Evolutionary conservation across 2,797 vertebrate genomes (phyloP), one percentile per base, ranked within the genome.

Genomic region (Gallinago nigripennis): DNA sequence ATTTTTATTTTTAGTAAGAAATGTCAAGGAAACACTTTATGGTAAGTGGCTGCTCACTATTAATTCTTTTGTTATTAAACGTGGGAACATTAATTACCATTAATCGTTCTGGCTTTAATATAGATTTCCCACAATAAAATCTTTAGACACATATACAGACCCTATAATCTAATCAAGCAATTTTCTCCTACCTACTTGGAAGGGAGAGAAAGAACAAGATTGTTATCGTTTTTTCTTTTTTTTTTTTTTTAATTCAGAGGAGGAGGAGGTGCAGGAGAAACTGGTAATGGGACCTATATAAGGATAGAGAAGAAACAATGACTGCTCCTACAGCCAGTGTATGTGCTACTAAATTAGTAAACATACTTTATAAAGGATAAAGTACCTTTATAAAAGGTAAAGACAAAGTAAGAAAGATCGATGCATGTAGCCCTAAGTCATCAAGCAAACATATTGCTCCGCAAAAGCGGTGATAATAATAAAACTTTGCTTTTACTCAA

Each of bases 51-150:
- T 94, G 80, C 83, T 97, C 51, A 89, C 69, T 96, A 95, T 95
- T 96, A 95, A 96, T 95, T 76, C 81, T 90, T 95, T 94, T 96
- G 92, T 96, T 97, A 97, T 96, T 92, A 97, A 94, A 95, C 0
- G 57, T 88, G 64, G 37, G 92, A 94, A 91, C 86, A 82, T 97
- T 96, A 97, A 96, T 97, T 97, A 91, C 71, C 86, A 91, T 95
- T 95, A 96, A 96, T 96, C 30, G 3, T 65, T 95, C 91, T 88
- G 88, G 88, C 90, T 92, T 63, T 63, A 69, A 77, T 85, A 93
- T 94, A 76, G 79, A 91, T 86, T 91, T 92, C 82, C 83, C 69
- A 88, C 88, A 95, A 94, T 86, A 95, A 95, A 89, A 57, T 92
- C 96, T 94, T 95, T 94, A 95, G 78, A 95, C 54, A 79, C 56